phyloP scores from a whole-genome alignment of 2,113 vertebrate genomes.

The Notothenia rossii region DNA sequence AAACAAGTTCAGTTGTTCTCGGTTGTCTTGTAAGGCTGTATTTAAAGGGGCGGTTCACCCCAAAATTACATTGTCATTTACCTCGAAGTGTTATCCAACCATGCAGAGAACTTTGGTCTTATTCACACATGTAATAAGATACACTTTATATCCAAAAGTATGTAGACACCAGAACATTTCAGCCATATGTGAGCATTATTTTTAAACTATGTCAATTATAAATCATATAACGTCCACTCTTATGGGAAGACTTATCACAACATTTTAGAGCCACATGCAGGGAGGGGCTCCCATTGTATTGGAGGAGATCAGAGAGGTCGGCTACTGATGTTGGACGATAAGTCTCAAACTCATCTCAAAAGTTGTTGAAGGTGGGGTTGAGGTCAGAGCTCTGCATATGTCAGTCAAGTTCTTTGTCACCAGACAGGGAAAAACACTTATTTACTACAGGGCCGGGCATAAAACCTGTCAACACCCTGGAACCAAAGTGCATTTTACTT shows the following conservation, averaged over 20 bases:
- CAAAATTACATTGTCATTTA: background rate
- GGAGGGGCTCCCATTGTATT: background rate
- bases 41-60: slow-evolving; percentile 12
- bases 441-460: too few relatives aligned
- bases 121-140: background rate
- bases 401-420: too few relatives aligned
- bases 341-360: background rate
- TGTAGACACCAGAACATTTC: background rate
- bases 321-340: background rate
- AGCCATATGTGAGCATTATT: background rate
- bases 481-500: background rate
- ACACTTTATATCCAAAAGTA: background rate
- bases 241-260: background rate
- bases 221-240: background rate
- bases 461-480: background rate
- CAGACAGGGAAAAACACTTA: too few relatives aligned
- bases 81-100: background rate
- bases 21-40: background rate
- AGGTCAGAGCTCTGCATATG: background rate
- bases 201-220: too few relatives aligned
- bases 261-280: background rate
- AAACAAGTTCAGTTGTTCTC: slow-evolving; percentile 10
- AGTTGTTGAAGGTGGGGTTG: background rate
- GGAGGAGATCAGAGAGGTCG: background rate
- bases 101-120: background rate